phyloP scores from a whole-genome alignment of 2,888 invertebrate genomes.

The Andrena trimmerana region DNA sequence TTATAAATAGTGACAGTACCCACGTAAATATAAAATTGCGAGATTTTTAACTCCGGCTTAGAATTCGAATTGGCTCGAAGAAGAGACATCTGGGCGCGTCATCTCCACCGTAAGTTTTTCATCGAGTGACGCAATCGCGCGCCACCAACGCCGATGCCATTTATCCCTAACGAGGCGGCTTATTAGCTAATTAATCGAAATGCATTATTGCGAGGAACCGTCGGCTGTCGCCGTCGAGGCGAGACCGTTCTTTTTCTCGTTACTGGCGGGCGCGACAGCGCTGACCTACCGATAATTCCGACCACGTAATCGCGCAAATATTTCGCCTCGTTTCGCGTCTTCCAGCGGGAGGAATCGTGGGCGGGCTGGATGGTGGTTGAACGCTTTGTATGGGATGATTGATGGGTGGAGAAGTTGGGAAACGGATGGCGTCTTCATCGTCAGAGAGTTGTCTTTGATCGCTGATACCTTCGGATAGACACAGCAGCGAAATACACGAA shows the following conservation, averaged over 20 bases:
- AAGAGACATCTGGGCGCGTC: background rate
- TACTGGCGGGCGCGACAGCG: slow-evolving; percentile 17
- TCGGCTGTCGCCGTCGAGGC: slow-evolving; percentile 64
- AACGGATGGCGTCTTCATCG: background rate
- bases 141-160: slow-evolving; percentile 70
- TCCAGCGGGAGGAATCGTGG: slow-evolving; percentile 28
- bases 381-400: slow-evolving; percentile 27
- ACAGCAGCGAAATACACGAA: background rate
- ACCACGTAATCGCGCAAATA: slow-evolving; percentile 59
- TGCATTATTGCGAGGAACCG: slow-evolving; percentile 72
- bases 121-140: slow-evolving; percentile 63
- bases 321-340: slow-evolving; percentile 30
- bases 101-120: background rate
- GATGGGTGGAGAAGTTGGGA: slow-evolving; percentile 31
- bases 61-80: background rate
- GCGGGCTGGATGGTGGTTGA: slow-evolving; percentile 18
- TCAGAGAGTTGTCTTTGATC: too few relatives aligned
- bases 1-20: too few relatives aligned
- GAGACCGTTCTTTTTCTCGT: slow-evolving; percentile 53
- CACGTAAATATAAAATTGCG: too few relatives aligned
- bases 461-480: background rate
- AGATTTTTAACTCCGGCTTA: background rate
- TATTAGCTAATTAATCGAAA: slow-evolving; percentile 78
- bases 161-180: slow-evolving; percentile 70
- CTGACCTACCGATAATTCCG: slow-evolving; percentile 50